phyloP scores from a whole-genome alignment of 1,140 invertebrate genomes.

The Tenebrio molitor region DNA sequence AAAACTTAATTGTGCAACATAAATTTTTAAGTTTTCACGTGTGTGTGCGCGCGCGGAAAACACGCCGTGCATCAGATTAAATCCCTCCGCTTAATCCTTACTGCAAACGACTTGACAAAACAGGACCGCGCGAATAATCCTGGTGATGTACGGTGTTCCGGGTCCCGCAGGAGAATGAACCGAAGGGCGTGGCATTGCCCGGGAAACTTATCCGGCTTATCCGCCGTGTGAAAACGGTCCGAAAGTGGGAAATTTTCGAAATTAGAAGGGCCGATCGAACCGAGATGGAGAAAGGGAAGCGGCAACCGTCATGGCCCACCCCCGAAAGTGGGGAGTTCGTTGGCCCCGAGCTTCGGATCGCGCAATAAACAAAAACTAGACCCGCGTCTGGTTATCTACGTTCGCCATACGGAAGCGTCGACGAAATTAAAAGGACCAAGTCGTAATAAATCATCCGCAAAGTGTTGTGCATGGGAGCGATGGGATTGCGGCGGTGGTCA shows the following conservation, averaged over 20 bases:
- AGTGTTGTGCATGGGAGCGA: no score
- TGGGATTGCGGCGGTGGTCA: no score
- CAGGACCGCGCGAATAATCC: slow-evolving; percentile 8
- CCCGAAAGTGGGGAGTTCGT: slow-evolving; percentile 3
- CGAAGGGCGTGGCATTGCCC: slow-evolving; percentile 43
- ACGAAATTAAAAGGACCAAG: slow-evolving; percentile 11
- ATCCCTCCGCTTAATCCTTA: neutral
- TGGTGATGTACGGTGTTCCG: slow-evolving; percentile 19
- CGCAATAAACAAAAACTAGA: slow-evolving; percentile 27
- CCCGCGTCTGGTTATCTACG: slow-evolving; percentile 5
- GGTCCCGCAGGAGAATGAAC: slow-evolving; percentile 42
- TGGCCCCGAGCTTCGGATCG: slow-evolving; percentile 8
- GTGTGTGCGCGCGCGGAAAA: no score
- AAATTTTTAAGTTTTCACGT: neutral
- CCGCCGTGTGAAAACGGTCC: neutral
- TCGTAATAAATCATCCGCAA: slow-evolving; percentile 13
- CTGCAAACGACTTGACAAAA: slow-evolving; percentile 6
- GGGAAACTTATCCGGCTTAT: slow-evolving; percentile 32
- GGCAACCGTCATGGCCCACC: neutral
- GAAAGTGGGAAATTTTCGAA: slow-evolving; percentile 6
- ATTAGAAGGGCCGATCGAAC: neutral
- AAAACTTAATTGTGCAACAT: neutral
- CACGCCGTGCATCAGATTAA: neutral
- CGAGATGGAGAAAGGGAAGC: slow-evolving; percentile 1
- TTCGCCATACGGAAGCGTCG: slow-evolving; percentile 5